Evolutionary conservation across 2,113 vertebrate species (phyloP), one percentile per base, ranked within the genome.

Genomic region (Leucoraja erinaceus): DNA sequence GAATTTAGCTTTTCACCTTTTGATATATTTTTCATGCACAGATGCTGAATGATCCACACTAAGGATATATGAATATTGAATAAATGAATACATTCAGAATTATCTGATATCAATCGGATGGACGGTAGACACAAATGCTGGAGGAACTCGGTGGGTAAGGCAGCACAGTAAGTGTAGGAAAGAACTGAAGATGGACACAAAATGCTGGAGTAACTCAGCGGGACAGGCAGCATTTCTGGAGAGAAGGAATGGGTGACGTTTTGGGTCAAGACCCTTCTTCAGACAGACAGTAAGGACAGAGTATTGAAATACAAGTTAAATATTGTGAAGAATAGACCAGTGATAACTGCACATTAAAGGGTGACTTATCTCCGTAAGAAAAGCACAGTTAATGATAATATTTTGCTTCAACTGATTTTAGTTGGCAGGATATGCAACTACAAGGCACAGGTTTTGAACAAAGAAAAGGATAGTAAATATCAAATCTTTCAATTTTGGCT

Each of bases 11-110:
- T 47, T 79, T 79, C 18, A 79, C 14, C 1, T 18, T 79, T 79
- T 38, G 77, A 79, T 47, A 79, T 79, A 11, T 79, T 79, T 47
- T 33, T 79, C 77, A 79, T 47, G 16, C 33, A 47, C 77, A 3
- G 33, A 11, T 79, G 14, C 12, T 47, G 77, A 18, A 79, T 18
- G 38, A 16, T 38, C 77, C 33, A 31, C 77, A 20, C 77, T 79
- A 47, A 38, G 33, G 38, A 12, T 0, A 38, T 79, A 38, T 79
- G 77, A 47, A 79, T 79, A 38, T 7, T 47, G 38, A 79, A 79
- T 79, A 33, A 79, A 79, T 79, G 77, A 79, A 79, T 79, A 79
- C 47, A 47, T 47, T 79, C 77, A 79, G 77, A 47, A 47, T 47
- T 47, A 5, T 79, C 33, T 79, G 6, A 18, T 79, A 38, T 47